A percentile compares a stretch with the other conserved stretches of the same genome.
Conservation (phyloP, 2,888 invertebrate genomes). For the Iselma pallidipennis region DNA sequence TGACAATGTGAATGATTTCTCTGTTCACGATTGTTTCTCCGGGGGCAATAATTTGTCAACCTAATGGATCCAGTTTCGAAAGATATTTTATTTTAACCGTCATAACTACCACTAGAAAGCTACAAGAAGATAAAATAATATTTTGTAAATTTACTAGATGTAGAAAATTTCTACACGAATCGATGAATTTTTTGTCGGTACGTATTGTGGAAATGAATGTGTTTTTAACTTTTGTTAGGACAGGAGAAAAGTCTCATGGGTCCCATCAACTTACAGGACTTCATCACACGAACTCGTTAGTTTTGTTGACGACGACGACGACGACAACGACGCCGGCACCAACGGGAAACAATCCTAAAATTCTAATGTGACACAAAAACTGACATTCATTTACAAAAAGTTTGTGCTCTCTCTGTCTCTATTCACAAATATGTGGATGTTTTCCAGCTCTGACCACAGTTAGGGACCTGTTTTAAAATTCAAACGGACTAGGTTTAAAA, state of each 20-base stretch:
- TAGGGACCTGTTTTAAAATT: neutral
- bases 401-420: constrained; percentile 21
- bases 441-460: constrained; percentile 10
- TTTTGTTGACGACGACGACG: constrained; percentile 17
- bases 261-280: constrained; percentile 33
- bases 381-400: constrained; percentile 34
- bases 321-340: neutral
- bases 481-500: no score
- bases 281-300: constrained; percentile 36
- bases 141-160: neutral
- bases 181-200: neutral
- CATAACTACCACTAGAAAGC: no score
- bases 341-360: no score
- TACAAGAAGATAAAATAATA: neutral
- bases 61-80: no score
- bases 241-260: constrained; percentile 29
- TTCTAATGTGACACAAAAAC: constrained; percentile 29
- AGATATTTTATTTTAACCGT: no score
- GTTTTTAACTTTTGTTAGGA: constrained; percentile 24
- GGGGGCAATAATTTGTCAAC: no score
- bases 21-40: no score
- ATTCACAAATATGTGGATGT: constrained; percentile 3
- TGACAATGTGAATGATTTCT: no score
- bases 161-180: neutral
- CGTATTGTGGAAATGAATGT: constrained; percentile 10